Base-by-base conservation (phyloP, 2,113 vertebrate genomes). In the Setophaga petechia region DNA sequence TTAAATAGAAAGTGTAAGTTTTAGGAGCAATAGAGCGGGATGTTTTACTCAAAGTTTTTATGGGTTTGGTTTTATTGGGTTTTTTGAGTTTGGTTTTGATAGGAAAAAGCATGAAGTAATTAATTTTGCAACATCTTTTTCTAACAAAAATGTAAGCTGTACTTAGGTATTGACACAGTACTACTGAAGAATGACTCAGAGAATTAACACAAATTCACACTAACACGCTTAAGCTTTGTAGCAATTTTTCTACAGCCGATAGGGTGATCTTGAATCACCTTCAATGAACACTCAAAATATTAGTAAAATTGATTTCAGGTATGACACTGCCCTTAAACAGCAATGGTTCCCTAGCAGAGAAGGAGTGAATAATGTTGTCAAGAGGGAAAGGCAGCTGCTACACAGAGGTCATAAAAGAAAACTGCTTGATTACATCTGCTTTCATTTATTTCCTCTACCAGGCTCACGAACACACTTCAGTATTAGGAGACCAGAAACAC, bases 301-400 rank as follows among this genome's bases (percentile, higher is more conserved):
- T 74, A 22, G 54, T 33, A 49, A 35, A 92, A 58, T 35, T 52
- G 41, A 12, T n/a, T 68, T 73, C 23, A 65, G 33, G 6, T 28
- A 27, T 20, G 17, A 84, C 15, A 33, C 23, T 54, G 54, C 39
- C 46, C 23, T 63, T 35, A 65, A 84, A 52, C 8, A 69, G 12
- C 31, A 69, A 47, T 18, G 33, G 24, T 16, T 85, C 12, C 27
- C 41, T 77, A 19, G 17, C 35, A 86, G 27, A 11, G 21, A 37
- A 63, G 15, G 35, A 75, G 12, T 6, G 2, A 17, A 54, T 7
- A 4, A 23, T 13, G 15, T 3, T 41, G 9, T 19, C 0, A 0
- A 51, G 19, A 81, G 5, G 37, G 9, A 91, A 76, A 63, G 39
- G 41, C 31, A 80, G 23, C 3, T 4, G 25, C 3, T 10, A 59